phyloP scores from a whole-genome alignment of 2,888 invertebrate genomes.

The Nomada fucata region DNA sequence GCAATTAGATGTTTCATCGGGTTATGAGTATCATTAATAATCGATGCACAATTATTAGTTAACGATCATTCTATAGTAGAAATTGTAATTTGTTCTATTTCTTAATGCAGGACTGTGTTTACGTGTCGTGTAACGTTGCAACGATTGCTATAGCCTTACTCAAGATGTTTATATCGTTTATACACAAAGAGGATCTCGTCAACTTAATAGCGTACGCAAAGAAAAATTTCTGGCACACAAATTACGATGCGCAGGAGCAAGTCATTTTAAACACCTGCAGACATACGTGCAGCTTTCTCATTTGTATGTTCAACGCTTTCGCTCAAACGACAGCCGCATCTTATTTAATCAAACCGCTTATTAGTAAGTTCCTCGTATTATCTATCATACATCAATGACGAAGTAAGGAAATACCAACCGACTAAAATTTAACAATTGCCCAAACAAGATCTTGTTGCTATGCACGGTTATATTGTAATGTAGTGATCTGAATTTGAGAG shows the following conservation, averaged over 20 bases:
- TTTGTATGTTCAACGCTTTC: constrained; percentile 48
- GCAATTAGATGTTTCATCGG: too few species aligned
- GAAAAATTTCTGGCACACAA: constrained; percentile 51
- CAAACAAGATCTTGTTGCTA: too few species aligned
- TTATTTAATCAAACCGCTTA: constrained; percentile 27
- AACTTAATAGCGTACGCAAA: constrained; percentile 46
- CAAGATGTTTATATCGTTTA: constrained; percentile 58
- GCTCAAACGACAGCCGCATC: constrained; percentile 22
- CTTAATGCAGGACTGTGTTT: constrained; percentile 62
- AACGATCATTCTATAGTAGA: too few species aligned
- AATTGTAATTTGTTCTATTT: not conserved
- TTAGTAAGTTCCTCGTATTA: constrained; percentile 27
- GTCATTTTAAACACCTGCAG: constrained; percentile 12
- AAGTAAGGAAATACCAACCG: too few species aligned
- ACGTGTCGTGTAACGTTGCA: constrained; percentile 54
- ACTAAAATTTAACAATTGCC: too few species aligned
- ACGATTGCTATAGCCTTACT: constrained; percentile 54
- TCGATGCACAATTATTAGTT: too few species aligned
- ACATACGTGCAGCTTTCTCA: constrained; percentile 12
- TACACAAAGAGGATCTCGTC: constrained; percentile 42
- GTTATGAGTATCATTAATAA: too few species aligned
- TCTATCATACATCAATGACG: not conserved
- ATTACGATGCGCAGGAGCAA: constrained; percentile 39
- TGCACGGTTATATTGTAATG: too few species aligned
- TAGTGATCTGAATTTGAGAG: too few species aligned